Evolutionary conservation across 2,888 invertebrate genomes (phyloP).

Genomic region (Leistus spinibarbis): DNA sequence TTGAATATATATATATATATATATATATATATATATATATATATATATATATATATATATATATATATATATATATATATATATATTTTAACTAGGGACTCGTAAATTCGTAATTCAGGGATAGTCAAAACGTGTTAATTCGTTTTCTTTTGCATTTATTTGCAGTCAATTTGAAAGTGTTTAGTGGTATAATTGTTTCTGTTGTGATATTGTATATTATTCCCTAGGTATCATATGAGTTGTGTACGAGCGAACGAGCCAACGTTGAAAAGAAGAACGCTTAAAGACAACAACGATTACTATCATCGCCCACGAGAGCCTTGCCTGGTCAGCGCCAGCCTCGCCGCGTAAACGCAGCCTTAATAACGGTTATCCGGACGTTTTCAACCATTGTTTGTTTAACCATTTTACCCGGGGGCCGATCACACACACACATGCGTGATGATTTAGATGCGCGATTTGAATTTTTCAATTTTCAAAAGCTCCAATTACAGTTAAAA

Average conservation of each 20-base stretch:
- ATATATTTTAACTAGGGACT: too few relatives aligned
- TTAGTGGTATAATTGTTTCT: background rate
- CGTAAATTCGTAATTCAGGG: too few relatives aligned
- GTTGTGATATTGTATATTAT: background rate
- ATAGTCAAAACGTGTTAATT: too few relatives aligned
- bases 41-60: too few relatives aligned
- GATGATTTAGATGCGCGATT: conserved; percentile 20
- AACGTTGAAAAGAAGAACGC: conserved; percentile 24
- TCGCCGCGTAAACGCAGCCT: conserved; percentile 42
- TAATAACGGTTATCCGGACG: conserved; percentile 49
- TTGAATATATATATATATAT: too few relatives aligned
- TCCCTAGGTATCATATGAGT: background rate
- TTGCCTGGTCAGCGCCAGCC: too few relatives aligned
- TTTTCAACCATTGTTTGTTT: conserved; percentile 48
- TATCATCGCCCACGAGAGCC: conserved; percentile 43
- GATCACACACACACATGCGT: conserved; percentile 7
- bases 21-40: too few relatives aligned
- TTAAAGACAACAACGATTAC: conserved; percentile 42
- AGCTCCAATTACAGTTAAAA: too few relatives aligned
- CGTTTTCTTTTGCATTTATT: too few relatives aligned
- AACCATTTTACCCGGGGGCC: conserved; percentile 42
- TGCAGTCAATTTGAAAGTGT: too few relatives aligned
- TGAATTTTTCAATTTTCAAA: too few relatives aligned
- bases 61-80: too few relatives aligned
- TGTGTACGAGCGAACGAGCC: background rate